phyloP scores from a whole-genome alignment of 2,797 vertebrate genomes.

The Odontamblyopus rebecca region DNA sequence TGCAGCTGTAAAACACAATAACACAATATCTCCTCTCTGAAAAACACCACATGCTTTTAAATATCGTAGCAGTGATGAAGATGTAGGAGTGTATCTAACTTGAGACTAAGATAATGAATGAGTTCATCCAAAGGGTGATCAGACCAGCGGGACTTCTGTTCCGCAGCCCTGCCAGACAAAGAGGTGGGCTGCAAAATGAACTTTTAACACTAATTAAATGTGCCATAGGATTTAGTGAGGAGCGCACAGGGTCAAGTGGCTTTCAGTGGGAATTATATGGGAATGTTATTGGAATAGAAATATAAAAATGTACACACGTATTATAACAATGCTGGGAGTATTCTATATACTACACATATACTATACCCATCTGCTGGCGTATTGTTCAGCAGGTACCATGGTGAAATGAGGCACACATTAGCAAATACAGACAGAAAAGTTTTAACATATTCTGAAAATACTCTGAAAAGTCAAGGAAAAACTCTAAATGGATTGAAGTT shows the following conservation, averaged over 20 bases:
- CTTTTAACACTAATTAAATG: conserved; percentile 36
- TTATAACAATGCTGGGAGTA: too few relatives aligned
- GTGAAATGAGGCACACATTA: too few relatives aligned
- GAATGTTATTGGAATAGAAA: too few relatives aligned
- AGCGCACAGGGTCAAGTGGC: neutral
- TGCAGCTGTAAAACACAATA: too few relatives aligned
- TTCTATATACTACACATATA: too few relatives aligned
- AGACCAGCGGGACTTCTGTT: conserved; percentile 30
- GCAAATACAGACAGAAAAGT: too few relatives aligned
- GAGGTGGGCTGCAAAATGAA: conserved; percentile 12
- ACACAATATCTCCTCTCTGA: neutral
- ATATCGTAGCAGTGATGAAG: conserved; percentile 22
- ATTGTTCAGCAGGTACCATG: too few relatives aligned
- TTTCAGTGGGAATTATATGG: neutral
- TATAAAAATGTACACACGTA: too few relatives aligned
- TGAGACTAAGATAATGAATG: conserved; percentile 28
- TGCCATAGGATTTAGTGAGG: conserved; percentile 8
- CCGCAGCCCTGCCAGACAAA: conserved; percentile 20
- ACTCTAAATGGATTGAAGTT: too few relatives aligned
- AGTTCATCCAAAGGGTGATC: conserved; percentile 39
- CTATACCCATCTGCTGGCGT: too few relatives aligned
- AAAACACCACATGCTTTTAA: conserved; percentile 9
- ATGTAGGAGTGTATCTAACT: conserved; percentile 6
- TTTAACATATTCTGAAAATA: too few relatives aligned
- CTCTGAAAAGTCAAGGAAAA: too few relatives aligned